Base-by-base conservation (phyloP, 92 coral and sea anemone genomes). In the Porites divaricata region DNA sequence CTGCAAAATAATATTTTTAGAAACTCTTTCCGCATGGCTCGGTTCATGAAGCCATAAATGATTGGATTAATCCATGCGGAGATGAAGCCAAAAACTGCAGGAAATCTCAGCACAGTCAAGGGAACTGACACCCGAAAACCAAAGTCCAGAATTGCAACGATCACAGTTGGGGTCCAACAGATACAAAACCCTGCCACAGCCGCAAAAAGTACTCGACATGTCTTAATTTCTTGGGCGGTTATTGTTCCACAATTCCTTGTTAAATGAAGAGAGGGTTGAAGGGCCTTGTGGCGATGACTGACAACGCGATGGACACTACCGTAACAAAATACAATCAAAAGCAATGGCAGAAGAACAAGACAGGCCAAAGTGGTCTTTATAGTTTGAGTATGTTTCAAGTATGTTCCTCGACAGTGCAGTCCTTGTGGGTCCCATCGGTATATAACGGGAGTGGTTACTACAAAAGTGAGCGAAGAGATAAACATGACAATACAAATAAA, bases 11-110 rank as follows among this genome's bases (percentile, higher is more conserved):
- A 19, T 61, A 61, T 61, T 16, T 61, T 61, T 14, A 7, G 65
- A 61, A 67, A 67, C 49, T 67, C 72, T 6, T 67, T 67, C 72
- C 26, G 12, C 72, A 67, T 67, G 41, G 41, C 41, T 65, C 70
- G 35, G 72, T 22, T 67, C 72, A 67, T 25, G 41, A 67, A 35
- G 49, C 72, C 72, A 67, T 67, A 67, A 23, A 67, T 67, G 23
- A 67, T 13, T 9, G 72, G 72, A 20, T 67, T 25, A 67, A 67
- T 35, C 49, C 72, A 67, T 19, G 35, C 15, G 1, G 41, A 23
- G 26, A 14, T 14, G 25, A 35, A 67, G 25, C 35, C 11, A 4
- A 67, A 35, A 10, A 20, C 4, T 2, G 12, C 6, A 67, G 19
- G 21, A 67, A 67, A 6, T 12, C 13, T 9, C 41, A 9, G 35